Conservation (phyloP, 2,888 invertebrate genomes). For the Tetranychus truncatus region DNA sequence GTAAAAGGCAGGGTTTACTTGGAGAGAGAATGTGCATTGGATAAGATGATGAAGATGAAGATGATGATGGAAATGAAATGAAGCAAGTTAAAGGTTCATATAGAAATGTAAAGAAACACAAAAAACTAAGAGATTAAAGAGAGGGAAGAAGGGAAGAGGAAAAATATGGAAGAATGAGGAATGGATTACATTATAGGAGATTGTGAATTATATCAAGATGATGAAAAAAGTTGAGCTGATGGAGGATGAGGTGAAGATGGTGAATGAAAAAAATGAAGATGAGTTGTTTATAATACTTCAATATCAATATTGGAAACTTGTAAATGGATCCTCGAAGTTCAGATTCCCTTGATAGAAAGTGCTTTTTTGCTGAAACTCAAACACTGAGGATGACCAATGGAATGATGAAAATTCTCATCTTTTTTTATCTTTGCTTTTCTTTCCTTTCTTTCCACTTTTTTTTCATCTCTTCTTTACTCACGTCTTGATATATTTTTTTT, state of each 20-base stretch:
- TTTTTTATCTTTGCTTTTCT: not conserved
- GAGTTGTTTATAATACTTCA: not conserved
- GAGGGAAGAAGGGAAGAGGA: not conserved
- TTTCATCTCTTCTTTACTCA: not conserved
- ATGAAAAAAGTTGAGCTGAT: not conserved
- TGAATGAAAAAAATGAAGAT: too few species aligned
- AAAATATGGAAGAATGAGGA: not conserved
- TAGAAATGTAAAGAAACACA: not conserved
- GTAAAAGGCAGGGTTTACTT: not conserved
- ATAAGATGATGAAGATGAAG: not conserved
- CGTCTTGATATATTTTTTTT: not conserved
- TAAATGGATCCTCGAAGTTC: not conserved
- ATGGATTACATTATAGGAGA: not conserved
- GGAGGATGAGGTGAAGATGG: not conserved
- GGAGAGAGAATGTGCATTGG: not conserved
- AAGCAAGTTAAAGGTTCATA: not conserved
- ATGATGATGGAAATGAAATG: not conserved
- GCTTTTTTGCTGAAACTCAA: not conserved
- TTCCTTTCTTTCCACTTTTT: not conserved
- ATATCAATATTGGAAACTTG: slow-evolving; percentile 1
- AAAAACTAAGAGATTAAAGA: not conserved
- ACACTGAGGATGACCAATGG: not conserved
- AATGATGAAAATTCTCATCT: not conserved
- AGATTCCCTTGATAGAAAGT: not conserved
- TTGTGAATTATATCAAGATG: not conserved